Percentiles rank a stretch among this genome's conserved stretches.
phyloP scores from a whole-genome alignment of 2,113 vertebrate genomes.

The Rhinichthys klamathensis region DNA sequence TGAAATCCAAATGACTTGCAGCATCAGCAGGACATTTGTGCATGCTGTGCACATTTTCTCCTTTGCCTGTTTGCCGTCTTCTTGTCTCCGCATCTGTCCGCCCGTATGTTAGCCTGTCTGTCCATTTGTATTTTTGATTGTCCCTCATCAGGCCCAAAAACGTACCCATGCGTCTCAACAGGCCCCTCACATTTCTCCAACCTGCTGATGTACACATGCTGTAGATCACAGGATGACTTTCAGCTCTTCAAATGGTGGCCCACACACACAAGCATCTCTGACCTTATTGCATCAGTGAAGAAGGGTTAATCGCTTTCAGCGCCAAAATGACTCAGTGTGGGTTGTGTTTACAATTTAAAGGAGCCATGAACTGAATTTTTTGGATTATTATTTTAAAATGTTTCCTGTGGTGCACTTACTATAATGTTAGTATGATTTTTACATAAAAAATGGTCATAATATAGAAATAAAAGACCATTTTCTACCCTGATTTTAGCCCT shows the following conservation, averaged over 20 bases:
- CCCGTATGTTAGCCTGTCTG: conserved; percentile 60
- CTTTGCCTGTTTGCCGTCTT: conserved; percentile 53
- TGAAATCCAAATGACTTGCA: conserved; percentile 67
- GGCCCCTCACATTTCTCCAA: conserved; percentile 53
- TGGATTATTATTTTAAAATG: no score
- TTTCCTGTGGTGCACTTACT: no score
- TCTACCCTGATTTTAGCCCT: no score
- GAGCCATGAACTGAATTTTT: no score
- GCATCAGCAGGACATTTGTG: conserved; percentile 67
- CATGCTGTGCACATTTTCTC: conserved; percentile 64
- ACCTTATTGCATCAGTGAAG: conserved; percentile 6
- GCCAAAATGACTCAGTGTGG: neutral
- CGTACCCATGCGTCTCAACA: conserved; percentile 51
- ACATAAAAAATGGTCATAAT: no score
- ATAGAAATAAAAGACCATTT: no score
- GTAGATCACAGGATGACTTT: conserved; percentile 77
- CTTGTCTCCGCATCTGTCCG: conserved; percentile 51
- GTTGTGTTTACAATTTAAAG: conserved; percentile 1
- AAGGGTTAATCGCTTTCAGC: neutral
- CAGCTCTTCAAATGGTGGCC: conserved; percentile 71
- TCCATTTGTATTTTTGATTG: conserved; percentile 57
- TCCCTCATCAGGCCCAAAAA: conserved; percentile 60
- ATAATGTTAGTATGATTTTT: no score
- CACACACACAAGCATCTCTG: conserved; percentile 21
- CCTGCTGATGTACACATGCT: conserved; percentile 65